Base-by-base conservation (phyloP, 2,797 vertebrate species). In the Aselliscus stoliczkanus region DNA sequence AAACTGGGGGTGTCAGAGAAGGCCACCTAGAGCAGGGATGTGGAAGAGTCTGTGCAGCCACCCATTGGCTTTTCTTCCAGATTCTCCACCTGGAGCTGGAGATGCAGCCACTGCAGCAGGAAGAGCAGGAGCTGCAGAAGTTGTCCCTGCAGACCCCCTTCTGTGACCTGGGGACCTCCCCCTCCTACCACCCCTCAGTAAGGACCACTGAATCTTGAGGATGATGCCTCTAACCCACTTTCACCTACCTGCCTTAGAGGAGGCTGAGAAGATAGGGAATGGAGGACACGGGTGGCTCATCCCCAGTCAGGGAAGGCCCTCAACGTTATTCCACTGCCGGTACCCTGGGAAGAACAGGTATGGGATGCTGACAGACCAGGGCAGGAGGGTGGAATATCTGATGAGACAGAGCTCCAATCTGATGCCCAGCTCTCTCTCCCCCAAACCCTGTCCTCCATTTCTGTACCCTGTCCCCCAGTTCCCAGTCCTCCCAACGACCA, bases 121-220 rank as follows among this genome's bases (percentile, higher is more conserved):
- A 99, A 10, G 99, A 99, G 93, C 99, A 99, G 94, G 98, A 99
- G 88, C 39, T 20, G 7, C 99, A 99, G 98, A 99, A 99, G 97
- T 98, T 99, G 95, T 98, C 99, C 56, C 98, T 99, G 27, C 99
- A 99, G 98, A 97, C 99, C 58, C 98, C 98, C 29, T 99, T 99
- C 98, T 99, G 99, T 2, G 99, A 99, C 98, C 99, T 99, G 98
- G 99, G 99, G 58, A 98, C 98, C 95, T 98, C 99, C 0, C 98
- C 98, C 84, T 99, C 99, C 98, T 97, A 98, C 42, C 98, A 98
- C 98, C 99, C 99, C 93, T 98, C 97, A 99, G 99, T 99, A 99
- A 99, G 99, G 98, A 97, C 77, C 29, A 8, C 47, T 58, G 69
- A 83, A 42, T 39, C 44, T n/a, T 4, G 1, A 50, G 44, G 34